phyloP scores from a whole-genome alignment of 2,113 vertebrate genomes.

The Percopsis transmontana region DNA sequence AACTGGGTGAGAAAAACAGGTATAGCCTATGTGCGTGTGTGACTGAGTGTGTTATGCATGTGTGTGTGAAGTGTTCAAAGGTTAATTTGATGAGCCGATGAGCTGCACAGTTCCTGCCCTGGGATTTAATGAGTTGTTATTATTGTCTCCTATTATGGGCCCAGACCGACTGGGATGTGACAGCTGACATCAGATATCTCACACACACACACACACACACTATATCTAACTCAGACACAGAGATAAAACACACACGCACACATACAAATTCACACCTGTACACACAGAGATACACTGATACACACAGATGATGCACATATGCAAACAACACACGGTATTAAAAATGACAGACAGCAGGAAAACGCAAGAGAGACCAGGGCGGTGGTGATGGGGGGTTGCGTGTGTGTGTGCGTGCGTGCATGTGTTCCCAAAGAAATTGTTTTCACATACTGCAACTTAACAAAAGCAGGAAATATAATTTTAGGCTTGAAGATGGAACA shows the following conservation, averaged over 20 bases:
- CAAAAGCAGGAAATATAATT: slow-evolving; percentile 76
- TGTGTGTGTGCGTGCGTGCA: slow-evolving; percentile 12
- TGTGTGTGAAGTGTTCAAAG: slow-evolving; percentile 75
- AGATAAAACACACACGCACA: slow-evolving; percentile 7
- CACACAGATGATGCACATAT: neutral
- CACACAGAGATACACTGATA: neutral
- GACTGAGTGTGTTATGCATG: slow-evolving; percentile 15
- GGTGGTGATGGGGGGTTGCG: slow-evolving; percentile 4
- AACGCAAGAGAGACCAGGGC: slow-evolving; percentile 30
- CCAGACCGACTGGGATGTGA: slow-evolving; percentile 79
- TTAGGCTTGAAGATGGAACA: slow-evolving; percentile 65
- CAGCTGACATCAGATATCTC: slow-evolving; percentile 78
- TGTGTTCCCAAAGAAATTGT: slow-evolving; percentile 20
- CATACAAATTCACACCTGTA: slow-evolving; percentile 16
- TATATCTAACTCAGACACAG: slow-evolving; percentile 23
- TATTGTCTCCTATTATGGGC: slow-evolving; percentile 82
- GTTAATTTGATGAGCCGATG: slow-evolving; percentile 83
- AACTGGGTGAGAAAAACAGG: slow-evolving; percentile 71
- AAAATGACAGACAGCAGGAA: slow-evolving; percentile 30
- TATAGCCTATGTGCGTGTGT: slow-evolving; percentile 36
- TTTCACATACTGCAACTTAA: slow-evolving; percentile 47
- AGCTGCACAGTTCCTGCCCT: slow-evolving; percentile 80
- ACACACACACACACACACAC: slow-evolving; percentile 51
- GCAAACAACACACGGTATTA: slow-evolving; percentile 3
- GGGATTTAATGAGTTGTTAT: slow-evolving; percentile 83